Evolutionary conservation across 2,888 invertebrate genomes (phyloP).

Genomic region (Orchestes rusci): DNA sequence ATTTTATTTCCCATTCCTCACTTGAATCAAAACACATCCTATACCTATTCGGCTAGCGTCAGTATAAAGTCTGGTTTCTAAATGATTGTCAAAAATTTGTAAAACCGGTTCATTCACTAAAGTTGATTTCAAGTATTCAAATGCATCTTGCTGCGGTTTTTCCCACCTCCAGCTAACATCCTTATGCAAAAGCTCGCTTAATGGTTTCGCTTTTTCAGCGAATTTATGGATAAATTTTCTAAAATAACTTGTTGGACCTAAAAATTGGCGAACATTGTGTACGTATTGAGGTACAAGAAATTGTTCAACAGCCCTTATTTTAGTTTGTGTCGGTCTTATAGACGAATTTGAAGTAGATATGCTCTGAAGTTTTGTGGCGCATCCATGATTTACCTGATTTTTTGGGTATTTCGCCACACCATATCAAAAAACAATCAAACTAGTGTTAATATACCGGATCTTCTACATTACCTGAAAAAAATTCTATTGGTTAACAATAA

Average conservation of each 20-base stretch:
- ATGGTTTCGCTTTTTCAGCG: constrained; percentile 21
- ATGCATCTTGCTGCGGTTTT: neutral
- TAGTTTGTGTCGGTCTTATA: constrained; percentile 1
- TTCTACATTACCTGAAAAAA: no score
- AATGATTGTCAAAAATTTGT: constrained; percentile 1
- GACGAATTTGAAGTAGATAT: constrained; percentile 1
- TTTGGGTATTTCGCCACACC: no score
- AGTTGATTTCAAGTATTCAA: neutral
- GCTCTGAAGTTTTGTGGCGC: no score
- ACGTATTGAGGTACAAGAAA: constrained; percentile 13
- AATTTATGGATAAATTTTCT: constrained; percentile 12
- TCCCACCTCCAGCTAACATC: constrained; percentile 1
- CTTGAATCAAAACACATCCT: constrained; percentile 3
- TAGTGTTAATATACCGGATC: no score
- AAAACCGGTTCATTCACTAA: constrained; percentile 5
- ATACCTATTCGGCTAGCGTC: constrained; percentile 9
- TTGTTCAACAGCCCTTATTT: neutral
- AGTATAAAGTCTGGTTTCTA: constrained; percentile 5
- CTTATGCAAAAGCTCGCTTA: constrained; percentile 7
- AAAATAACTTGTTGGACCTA: constrained; percentile 13
- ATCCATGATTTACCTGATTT: no score
- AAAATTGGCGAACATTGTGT: constrained; percentile 14
- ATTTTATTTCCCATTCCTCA: neutral
- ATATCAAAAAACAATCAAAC: no score
- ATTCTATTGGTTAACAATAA: no score